Percentiles rank a stretch among this genome's conserved stretches.
These are phyloP conservation scores for Euplagia quadripunctaria DNA, from an alignment of 2,888 invertebrate genomes.

Conservation along the genomic window DNA sequence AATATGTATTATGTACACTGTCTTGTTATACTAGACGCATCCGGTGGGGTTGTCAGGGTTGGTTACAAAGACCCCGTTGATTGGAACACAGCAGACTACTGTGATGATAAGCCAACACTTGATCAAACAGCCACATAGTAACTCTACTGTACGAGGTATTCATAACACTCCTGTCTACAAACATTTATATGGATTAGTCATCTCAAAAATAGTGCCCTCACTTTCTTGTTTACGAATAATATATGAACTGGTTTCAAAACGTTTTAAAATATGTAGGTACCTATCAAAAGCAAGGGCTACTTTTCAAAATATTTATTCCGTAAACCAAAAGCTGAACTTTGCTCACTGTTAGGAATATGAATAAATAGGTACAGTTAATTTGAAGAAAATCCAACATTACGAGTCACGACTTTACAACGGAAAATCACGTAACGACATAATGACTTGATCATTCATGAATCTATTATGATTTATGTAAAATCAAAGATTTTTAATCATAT, in stretches of 20 bases:
- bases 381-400: background rate
- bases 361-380: background rate
- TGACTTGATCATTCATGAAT: background rate
- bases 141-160: constrained; percentile 40
- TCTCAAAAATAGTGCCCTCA: background rate
- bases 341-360: background rate
- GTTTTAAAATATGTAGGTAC: no score
- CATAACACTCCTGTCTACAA: constrained; percentile 18
- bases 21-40: constrained; percentile 57
- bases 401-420: background rate
- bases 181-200: background rate
- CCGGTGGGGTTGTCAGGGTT: constrained; percentile 71
- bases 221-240: background rate
- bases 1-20: constrained; percentile 35
- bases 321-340: no score
- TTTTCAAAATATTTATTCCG: no score
- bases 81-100: constrained; percentile 62
- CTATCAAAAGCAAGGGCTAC: no score
- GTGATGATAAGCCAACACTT: constrained; percentile 80
- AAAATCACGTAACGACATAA: background rate
- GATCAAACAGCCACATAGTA: constrained; percentile 75
- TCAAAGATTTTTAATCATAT: background rate
- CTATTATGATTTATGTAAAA: background rate
- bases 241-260: no score
- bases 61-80: constrained; percentile 70